phyloP scores from a whole-genome alignment of 1,140 invertebrate species.

The Drosophila baimaii region DNA sequence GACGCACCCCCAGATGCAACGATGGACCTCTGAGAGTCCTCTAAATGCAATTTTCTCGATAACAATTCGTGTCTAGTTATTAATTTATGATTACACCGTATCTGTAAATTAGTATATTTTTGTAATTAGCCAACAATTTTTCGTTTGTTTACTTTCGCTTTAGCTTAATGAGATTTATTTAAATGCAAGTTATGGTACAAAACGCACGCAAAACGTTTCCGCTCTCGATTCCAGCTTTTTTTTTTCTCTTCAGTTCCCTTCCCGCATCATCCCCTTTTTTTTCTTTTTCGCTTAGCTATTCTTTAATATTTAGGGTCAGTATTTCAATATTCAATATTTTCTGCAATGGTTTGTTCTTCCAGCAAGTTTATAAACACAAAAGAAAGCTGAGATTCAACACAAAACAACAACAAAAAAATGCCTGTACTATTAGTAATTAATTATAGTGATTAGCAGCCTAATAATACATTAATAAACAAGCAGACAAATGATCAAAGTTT shows the following conservation, averaged over 20 bases:
- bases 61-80: conserved; percentile 70
- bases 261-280: too few relatives aligned
- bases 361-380: conserved; percentile 59
- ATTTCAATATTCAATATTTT: conserved; percentile 58
- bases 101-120: conserved; percentile 75
- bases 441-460: conserved; percentile 63
- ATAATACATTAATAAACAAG: conserved; percentile 71
- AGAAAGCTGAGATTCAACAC: conserved; percentile 75
- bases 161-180: conserved; percentile 78
- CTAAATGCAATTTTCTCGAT: conserved; percentile 75
- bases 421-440: conserved; percentile 76
- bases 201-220: conserved; percentile 58
- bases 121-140: conserved; percentile 74
- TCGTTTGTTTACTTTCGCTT: conserved; percentile 57
- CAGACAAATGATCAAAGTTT: conserved; percentile 39
- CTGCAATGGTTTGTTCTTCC: conserved; percentile 77
- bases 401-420: conserved; percentile 46
- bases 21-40: conserved; percentile 32
- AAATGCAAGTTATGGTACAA: conserved; percentile 74
- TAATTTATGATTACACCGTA: conserved; percentile 71
- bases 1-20: conserved; percentile 31
- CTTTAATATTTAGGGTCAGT: conserved; percentile 57
- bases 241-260: too few relatives aligned
- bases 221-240: conserved; percentile 54
- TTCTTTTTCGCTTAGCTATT: conserved; percentile 17